Evolutionary conservation across 2,888 invertebrate species (phyloP).

Genomic region (Dusona sp.): DNA sequence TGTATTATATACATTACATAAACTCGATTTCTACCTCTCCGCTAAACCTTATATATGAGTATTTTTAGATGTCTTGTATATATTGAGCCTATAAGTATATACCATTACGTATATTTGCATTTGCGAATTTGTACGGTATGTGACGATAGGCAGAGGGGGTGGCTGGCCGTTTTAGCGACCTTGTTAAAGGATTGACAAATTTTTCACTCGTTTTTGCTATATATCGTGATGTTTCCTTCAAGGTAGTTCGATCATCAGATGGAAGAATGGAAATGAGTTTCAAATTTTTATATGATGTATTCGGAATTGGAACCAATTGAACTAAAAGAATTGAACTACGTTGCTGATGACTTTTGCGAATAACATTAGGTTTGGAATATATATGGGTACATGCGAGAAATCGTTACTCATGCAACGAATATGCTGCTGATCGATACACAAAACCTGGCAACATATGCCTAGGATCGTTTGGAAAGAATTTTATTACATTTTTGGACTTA

Average conservation of each 20-base stretch:
- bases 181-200: not conserved
- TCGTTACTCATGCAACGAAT: not conserved
- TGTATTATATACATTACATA: conserved; percentile 77
- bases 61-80: conserved; percentile 26
- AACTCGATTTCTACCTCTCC: conserved; percentile 75
- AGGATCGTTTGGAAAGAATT: not conserved
- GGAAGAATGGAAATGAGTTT: not conserved
- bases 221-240: not conserved
- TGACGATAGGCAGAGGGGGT: not conserved
- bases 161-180: not conserved
- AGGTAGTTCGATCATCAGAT: not conserved
- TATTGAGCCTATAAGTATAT: conserved; percentile 24
- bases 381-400: not conserved
- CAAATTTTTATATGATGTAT: not conserved
- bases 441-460: not conserved
- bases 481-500: too few species aligned
- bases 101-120: conserved; percentile 7
- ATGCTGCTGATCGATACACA: not conserved
- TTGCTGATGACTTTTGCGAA: not conserved
- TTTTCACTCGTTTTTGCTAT: not conserved
- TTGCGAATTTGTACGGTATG: not conserved
- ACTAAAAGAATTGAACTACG: not conserved
- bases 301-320: not conserved
- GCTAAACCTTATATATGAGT: conserved; percentile 71
- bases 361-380: not conserved